Conservation (phyloP, 2,888 invertebrate genomes). For the Parapristionchus giblindavisi region DNA sequence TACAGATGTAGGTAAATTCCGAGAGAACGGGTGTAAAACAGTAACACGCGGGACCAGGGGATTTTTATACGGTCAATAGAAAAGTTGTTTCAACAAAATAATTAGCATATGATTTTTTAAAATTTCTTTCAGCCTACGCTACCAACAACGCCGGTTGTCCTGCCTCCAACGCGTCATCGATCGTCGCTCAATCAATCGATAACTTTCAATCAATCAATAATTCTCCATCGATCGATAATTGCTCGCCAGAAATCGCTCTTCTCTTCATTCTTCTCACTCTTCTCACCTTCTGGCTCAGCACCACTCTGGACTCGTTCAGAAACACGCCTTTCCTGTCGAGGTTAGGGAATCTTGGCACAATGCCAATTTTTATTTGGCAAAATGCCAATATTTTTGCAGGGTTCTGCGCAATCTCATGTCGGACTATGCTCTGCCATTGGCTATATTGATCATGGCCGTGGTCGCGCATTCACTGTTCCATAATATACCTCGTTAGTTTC, state of each 20-base stretch:
- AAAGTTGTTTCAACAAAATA: too few species aligned
- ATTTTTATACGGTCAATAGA: too few species aligned
- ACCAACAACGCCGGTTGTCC: slow-evolving; percentile 21
- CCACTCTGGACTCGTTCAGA: slow-evolving; percentile 28
- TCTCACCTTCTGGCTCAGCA: slow-evolving; percentile 14
- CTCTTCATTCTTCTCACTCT: slow-evolving; percentile 34
- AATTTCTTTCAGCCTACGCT: slow-evolving; percentile 8
- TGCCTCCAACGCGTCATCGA: too few species aligned
- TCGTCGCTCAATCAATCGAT: too few species aligned
- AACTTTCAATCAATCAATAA: too few species aligned
- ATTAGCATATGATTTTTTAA: too few species aligned
- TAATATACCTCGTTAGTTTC: slow-evolving; percentile 45
- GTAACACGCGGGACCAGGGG: too few species aligned
- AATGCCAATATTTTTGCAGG: slow-evolving; percentile 3
- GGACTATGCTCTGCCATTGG: slow-evolving; percentile 51
- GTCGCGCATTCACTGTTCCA: slow-evolving; percentile 46
- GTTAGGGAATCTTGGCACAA: neutral
- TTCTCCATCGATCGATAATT: too few species aligned
- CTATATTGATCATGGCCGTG: slow-evolving; percentile 45
- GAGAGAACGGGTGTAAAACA: too few species aligned
- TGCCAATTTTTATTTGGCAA: neutral
- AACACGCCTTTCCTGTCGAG: neutral
- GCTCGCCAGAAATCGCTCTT: slow-evolving; percentile 25
- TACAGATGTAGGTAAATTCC: too few species aligned
- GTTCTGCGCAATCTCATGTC: slow-evolving; percentile 46